Percentiles rank a stretch among this genome's conserved stretches.
Evolutionary conservation across 2,888 invertebrate genomes (phyloP).

Genomic region (Alloplasta piceator): DNA sequence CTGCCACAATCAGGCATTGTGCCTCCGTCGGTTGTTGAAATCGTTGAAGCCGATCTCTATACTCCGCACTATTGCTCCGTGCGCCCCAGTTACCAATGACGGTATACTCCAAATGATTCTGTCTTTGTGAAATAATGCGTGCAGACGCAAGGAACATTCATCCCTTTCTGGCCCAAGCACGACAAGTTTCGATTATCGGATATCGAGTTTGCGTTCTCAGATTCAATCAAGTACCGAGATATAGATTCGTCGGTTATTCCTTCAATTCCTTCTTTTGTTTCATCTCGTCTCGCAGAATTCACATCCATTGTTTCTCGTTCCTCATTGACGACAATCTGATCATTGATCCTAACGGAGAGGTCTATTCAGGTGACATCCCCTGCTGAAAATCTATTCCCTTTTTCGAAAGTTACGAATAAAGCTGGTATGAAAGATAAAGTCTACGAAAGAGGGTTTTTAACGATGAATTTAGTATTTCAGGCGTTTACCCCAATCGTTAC

Average conservation of each 20-base stretch:
- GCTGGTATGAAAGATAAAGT: no score
- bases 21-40: constrained; percentile 30
- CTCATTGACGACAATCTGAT: neutral
- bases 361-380: neutral
- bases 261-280: constrained; percentile 1
- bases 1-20: constrained; percentile 32
- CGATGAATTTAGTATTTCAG: neutral
- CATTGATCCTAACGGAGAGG: neutral
- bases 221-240: neutral
- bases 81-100: constrained; percentile 20
- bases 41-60: constrained; percentile 24
- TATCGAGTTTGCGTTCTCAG: constrained; percentile 3
- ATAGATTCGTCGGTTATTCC: neutral
- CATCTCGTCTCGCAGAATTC: neutral
- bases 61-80: neutral
- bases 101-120: neutral
- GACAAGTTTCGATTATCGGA: constrained; percentile 8
- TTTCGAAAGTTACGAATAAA: no score
- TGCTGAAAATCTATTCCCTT: no score
- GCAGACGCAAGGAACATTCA: neutral
- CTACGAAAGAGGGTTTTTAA: no score
- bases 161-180: neutral
- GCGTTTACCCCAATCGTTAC: neutral
- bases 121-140: neutral
- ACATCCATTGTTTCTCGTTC: neutral